A percentile compares a stretch with the other conserved stretches of the same genome.
phyloP scores from a whole-genome alignment of 2,888 invertebrate genomes.

The Disparrhopalites patrizii region DNA sequence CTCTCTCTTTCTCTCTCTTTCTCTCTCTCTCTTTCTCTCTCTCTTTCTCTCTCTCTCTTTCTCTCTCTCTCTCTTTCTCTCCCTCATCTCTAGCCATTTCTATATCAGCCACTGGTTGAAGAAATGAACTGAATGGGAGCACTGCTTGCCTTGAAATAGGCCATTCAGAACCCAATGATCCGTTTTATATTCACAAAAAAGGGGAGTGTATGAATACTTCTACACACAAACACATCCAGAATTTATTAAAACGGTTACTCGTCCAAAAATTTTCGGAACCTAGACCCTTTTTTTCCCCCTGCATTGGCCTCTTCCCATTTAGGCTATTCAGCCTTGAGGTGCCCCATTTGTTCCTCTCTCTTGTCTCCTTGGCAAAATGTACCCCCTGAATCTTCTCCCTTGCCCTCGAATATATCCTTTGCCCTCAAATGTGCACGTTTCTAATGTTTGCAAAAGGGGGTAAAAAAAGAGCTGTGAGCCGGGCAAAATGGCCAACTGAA shows the following conservation, averaged over 20 bases:
- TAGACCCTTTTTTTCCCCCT: neutral
- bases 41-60: neutral
- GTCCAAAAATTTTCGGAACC: too few species aligned
- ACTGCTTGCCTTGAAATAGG: neutral
- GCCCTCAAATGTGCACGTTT: too few species aligned
- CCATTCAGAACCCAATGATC: constrained; percentile 14
- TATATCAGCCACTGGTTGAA: neutral
- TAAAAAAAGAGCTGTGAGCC: too few species aligned
- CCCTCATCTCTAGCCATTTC: neutral
- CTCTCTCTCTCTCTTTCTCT: neutral
- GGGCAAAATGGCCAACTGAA: too few species aligned
- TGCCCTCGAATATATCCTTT: too few species aligned
- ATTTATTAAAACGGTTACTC: too few species aligned
- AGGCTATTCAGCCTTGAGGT: too few species aligned
- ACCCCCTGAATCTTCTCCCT: too few species aligned
- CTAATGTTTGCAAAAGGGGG: too few species aligned
- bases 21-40: neutral
- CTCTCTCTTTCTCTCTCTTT: neutral
- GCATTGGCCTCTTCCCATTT: neutral
- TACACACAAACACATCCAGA: too few species aligned
- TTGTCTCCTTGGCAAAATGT: too few species aligned
- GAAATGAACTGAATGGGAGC: neutral
- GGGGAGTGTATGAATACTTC: neutral
- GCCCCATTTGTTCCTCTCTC: too few species aligned
- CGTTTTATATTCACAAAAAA: constrained; percentile 11